phyloP scores from a whole-genome alignment of 1,140 invertebrate genomes.

The Plectrocnemia conspersa region DNA sequence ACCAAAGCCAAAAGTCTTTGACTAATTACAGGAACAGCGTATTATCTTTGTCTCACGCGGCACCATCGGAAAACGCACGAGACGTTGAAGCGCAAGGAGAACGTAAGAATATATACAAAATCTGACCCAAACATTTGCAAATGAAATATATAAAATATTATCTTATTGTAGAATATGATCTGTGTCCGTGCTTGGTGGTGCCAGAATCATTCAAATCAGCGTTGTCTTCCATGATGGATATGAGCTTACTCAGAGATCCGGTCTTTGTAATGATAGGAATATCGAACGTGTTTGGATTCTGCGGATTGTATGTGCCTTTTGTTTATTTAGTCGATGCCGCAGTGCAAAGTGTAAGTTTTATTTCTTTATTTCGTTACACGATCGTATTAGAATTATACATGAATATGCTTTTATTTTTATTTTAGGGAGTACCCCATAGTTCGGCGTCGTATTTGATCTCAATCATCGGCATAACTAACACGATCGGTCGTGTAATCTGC shows the following conservation, averaged over 20 bases:
- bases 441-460: slow-evolving; percentile 85
- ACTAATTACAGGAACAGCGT: slow-evolving; percentile 79
- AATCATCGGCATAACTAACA: slow-evolving; percentile 94
- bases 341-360: slow-evolving; percentile 54
- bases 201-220: slow-evolving; percentile 77
- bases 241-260: slow-evolving; percentile 83
- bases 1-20: slow-evolving; percentile 88
- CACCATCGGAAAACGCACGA: slow-evolving; percentile 49
- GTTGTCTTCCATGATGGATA: slow-evolving; percentile 88
- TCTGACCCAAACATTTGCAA: neutral
- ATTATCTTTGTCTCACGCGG: slow-evolving; percentile 68
- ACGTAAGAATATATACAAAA: slow-evolving; percentile 50
- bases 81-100: slow-evolving; percentile 68
- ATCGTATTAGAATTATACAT: slow-evolving; percentile 12
- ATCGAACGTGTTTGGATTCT: slow-evolving; percentile 87
- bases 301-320: slow-evolving; percentile 93
- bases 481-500: slow-evolving; percentile 79
- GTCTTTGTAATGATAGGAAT: slow-evolving; percentile 90
- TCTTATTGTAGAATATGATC: slow-evolving; percentile 54
- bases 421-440: slow-evolving; percentile 67
- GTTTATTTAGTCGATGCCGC: slow-evolving; percentile 88
- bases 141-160: neutral
- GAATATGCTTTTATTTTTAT: slow-evolving; percentile 29
- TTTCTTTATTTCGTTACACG: slow-evolving; percentile 25
- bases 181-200: slow-evolving; percentile 74